Conservation (phyloP, 2,113 vertebrate genomes). For the Gallinago media region DNA sequence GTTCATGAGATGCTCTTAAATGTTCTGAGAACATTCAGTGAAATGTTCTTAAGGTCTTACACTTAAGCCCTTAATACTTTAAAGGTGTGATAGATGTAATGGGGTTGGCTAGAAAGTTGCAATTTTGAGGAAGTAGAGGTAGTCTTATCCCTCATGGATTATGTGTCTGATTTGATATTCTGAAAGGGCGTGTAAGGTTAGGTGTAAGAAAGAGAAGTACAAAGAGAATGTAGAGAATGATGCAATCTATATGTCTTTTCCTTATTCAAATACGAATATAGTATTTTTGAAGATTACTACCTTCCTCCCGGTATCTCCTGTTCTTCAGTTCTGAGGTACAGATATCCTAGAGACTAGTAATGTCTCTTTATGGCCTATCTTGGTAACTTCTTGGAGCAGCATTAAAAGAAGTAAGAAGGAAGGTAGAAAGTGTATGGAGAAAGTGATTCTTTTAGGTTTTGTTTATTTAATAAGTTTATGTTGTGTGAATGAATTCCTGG, state of each 20-base stretch:
- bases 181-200: neutral
- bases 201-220: neutral
- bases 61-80: neutral
- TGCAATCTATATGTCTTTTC: neutral
- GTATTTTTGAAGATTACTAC: neutral
- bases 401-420: neutral
- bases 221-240: neutral
- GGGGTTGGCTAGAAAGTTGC: neutral
- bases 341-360: neutral
- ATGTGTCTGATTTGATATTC: neutral
- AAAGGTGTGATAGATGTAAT: neutral
- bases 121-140: neutral
- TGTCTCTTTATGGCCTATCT: neutral
- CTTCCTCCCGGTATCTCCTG: neutral
- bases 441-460: neutral
- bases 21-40: neutral
- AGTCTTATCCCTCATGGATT: neutral
- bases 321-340: neutral
- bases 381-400: neutral
- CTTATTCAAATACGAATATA: neutral
- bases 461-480: neutral
- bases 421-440: neutral
- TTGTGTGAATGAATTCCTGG: neutral
- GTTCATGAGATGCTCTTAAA: neutral
- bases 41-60: neutral